Base-by-base conservation (phyloP, 2,888 invertebrate species). In the Germaria angustata region DNA sequence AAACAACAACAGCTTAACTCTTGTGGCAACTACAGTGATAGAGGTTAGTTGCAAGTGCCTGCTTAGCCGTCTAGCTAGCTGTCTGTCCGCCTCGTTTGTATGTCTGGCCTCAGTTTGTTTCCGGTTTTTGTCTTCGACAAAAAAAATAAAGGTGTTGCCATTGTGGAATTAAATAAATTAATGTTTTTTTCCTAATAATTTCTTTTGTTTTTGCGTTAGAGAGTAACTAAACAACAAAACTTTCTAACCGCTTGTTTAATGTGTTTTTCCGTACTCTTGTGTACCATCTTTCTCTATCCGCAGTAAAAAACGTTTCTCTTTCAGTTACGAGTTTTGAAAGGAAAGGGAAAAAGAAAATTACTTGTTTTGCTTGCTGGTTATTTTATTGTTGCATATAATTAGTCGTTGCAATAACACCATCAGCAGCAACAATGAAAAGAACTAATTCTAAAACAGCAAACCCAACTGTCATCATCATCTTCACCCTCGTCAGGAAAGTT, bases 331-430 rank as follows among this genome's bases (percentile, higher is more conserved):
- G 39, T 66, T 66, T 36, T 22, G 6, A 6, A 15, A n/a, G 7
- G 65, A 22, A 65, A 22, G 49, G 20, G 15, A 36, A 41, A 41
- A 41, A 66, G n/a, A n/a, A n/a, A n/a, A n/a, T n/a, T n/a, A n/a
- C 24, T 76, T 49, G 69, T 76, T 72, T 71, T 76, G 53, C 53
- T 66, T 51, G 55, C n/a, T 71, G 69, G 76, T 80, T 73, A 53
- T 63, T 78, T 84, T 84, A 80, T 84, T 80, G 84, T 84, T 85
- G 85, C 86, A 85, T 86, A 85, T 86, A 86, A 86, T 86, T 86
- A 86, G 85, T 85, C 85, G 86, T 84, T 84, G 81, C 76, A 84
- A 79, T 84, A 84, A 84, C 81, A 79, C 75, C 57, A 59, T 57
- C 72, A 66, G 8, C 7, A 72, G 17, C 66, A 63, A n/a, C 17